phyloP scores from a whole-genome alignment of 2,113 vertebrate species.

The Donacobius atricapilla region DNA sequence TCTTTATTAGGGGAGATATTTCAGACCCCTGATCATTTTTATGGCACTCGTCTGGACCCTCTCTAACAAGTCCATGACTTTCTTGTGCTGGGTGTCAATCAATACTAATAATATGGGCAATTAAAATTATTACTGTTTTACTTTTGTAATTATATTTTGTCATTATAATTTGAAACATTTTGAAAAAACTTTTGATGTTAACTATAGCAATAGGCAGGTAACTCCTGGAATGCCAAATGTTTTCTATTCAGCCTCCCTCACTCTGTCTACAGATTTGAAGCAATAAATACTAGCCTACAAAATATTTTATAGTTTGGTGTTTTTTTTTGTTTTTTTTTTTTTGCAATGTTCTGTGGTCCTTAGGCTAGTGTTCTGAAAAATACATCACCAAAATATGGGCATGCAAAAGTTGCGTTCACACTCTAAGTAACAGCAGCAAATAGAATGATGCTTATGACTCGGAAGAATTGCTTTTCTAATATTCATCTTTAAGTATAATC shows the following conservation, averaged over 20 bases:
- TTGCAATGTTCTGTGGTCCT: background rate
- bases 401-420: background rate
- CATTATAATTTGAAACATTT: background rate
- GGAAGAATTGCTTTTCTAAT: background rate
- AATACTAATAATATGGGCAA: background rate
- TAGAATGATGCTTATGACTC: background rate
- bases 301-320: background rate
- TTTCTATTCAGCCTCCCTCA: background rate
- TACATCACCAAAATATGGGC: background rate
- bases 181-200: background rate
- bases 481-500: background rate
- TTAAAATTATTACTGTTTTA: background rate
- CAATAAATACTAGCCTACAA: background rate
- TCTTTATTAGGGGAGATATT: background rate
- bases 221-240: background rate
- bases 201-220: background rate
- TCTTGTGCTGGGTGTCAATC: background rate
- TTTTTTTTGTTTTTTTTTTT: too few relatives aligned
- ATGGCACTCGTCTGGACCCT: rapidly evolving
- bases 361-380: background rate
- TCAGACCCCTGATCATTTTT: background rate
- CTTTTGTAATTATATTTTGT: background rate
- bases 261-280: background rate
- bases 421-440: background rate
- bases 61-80: background rate